phyloP scores from a whole-genome alignment of 1,140 invertebrate genomes.

The Latrodectus geometricus region DNA sequence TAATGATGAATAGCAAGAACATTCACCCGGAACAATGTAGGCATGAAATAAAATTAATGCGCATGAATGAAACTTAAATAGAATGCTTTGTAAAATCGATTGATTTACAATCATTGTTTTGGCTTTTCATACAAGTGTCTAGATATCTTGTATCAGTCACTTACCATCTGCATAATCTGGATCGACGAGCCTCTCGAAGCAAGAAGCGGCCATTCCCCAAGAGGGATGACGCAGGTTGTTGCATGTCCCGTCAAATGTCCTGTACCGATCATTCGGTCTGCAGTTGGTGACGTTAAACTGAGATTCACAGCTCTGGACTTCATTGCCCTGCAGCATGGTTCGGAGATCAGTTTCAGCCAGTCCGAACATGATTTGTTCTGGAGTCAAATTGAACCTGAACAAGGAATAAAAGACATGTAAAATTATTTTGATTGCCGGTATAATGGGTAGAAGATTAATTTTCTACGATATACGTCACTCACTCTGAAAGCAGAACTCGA shows the following conservation, averaged over 20 bases:
- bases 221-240: slow-evolving; percentile 91
- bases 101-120: too few relatives aligned
- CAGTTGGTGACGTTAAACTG: slow-evolving; percentile 40
- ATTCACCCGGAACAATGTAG: too few relatives aligned
- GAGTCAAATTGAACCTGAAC: slow-evolving; percentile 52
- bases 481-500: slow-evolving; percentile 28
- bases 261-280: slow-evolving; percentile 41
- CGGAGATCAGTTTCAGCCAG: slow-evolving; percentile 21
- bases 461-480: not conserved
- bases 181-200: slow-evolving; percentile 73
- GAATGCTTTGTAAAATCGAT: too few relatives aligned
- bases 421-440: not conserved
- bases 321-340: slow-evolving; percentile 20
- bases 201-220: slow-evolving; percentile 86
- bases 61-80: too few relatives aligned
- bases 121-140: not conserved
- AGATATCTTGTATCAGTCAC: not conserved
- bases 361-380: slow-evolving; percentile 38
- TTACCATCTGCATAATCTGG: slow-evolving; percentile 71
- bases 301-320: slow-evolving; percentile 21
- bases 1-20: too few relatives aligned
- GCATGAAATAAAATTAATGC: too few relatives aligned
- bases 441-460: not conserved
- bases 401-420: not conserved
- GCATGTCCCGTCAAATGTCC: slow-evolving; percentile 89